Evolutionary conservation across 2,113 vertebrate species (phyloP), one percentile per base, ranked within the genome.

Genomic region (Centropus bengalensis): DNA sequence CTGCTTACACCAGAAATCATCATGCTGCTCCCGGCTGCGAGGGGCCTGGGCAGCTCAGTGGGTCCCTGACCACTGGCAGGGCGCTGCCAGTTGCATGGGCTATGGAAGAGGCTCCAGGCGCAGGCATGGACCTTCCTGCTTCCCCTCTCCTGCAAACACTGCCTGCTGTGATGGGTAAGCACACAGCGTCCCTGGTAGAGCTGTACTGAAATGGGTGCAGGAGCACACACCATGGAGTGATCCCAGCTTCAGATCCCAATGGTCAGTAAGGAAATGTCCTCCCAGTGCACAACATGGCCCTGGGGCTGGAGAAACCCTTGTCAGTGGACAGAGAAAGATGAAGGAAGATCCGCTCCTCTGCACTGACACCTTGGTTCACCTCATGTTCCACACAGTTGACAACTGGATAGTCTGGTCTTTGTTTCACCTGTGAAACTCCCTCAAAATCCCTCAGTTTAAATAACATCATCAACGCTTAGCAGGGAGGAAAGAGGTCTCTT

Each of bases 161-260:
- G 22, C 28, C 45, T 54, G 66, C 22, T 47, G 40, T 1, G 5
- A 40, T 1, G 1, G 2, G 14, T 3, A 44, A 56, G 55, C 15
- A 44, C 33, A 15, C 0, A 2, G 26, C 14, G 44, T 23, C 27
- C 42, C 33, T n/a, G 27, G 32, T 21, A 38, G 14, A 51, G 23
- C 21, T 74, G n/a, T 38, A 64, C 0, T 62, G 64, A 88, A 89
- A 56, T 6, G 6, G 23, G 18, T 42, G 32, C 22, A 71, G 38
- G 7, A 80, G 9, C 55, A 69, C 8, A 18, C 1, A 1, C 17
- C 7, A 3, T 3, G 14, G 26, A 55, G 23, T 1, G 0, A 88
- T 16, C 16, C n/a, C 49, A 77, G n/a, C n/a, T 51, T 74, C 21
- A 64, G 30, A 62, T 12, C 23, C 45, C 8, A 30, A 4, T 20